Percentiles rank a stretch among this genome's conserved stretches.
Evolutionary conservation across 2,797 vertebrate genomes (phyloP).

Genomic region (Orestias chungarensis): DNA sequence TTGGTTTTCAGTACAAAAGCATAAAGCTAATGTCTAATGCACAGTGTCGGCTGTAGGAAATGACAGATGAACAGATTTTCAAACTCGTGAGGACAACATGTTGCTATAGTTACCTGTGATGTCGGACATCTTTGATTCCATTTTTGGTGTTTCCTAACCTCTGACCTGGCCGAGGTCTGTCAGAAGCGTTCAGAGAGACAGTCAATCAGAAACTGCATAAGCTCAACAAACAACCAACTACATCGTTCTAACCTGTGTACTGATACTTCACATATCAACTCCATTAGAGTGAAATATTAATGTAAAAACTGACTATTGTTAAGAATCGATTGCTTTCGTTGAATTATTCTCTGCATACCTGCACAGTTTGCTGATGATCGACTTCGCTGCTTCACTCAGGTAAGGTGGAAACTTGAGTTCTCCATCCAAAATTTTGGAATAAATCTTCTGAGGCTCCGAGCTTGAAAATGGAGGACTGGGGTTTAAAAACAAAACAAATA

Average conservation of each 20-base stretch:
- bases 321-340: neutral
- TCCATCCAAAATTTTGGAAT: slow-evolving; percentile 84
- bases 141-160: slow-evolving; percentile 85
- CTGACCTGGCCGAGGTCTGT: slow-evolving; percentile 82
- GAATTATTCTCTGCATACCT: slow-evolving; percentile 63
- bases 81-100: neutral
- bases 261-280: neutral
- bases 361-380: slow-evolving; percentile 85
- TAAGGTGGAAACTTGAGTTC: slow-evolving; percentile 79
- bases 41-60: neutral
- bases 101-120: slow-evolving; percentile 79
- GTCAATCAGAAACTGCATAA: neutral
- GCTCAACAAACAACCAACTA: neutral
- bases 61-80: neutral
- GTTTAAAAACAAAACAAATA: neutral
- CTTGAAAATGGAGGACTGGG: slow-evolving; percentile 85
- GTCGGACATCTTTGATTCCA: slow-evolving; percentile 83
- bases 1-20: neutral
- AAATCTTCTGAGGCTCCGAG: slow-evolving; percentile 84
- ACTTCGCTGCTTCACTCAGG: slow-evolving; percentile 81
- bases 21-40: neutral
- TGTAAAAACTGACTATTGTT: neutral
- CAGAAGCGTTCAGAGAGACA: neutral
- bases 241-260: neutral
- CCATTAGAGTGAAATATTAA: neutral